Percentiles rank a stretch among this genome's conserved stretches.
phyloP scores from a whole-genome alignment of 2,888 invertebrate species.

The Leucoma salicis region DNA sequence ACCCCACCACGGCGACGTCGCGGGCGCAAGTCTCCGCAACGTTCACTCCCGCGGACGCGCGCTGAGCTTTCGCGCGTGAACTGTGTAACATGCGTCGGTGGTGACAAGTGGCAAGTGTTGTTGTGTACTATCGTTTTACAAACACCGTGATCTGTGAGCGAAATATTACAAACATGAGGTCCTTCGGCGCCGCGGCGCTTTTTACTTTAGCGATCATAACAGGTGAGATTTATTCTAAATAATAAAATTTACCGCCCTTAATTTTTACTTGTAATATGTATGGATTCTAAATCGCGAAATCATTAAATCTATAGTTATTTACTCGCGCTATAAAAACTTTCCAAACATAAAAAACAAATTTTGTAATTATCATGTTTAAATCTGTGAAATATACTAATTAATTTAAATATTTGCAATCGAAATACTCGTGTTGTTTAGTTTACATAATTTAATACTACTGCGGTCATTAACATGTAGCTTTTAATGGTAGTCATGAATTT shows the following conservation, averaged over 20 bases:
- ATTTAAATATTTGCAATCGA: slow-evolving; percentile 20
- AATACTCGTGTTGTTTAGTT: slow-evolving; percentile 3
- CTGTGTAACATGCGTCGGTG: slow-evolving; percentile 70
- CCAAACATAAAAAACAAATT: slow-evolving; percentile 1
- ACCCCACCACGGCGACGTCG: slow-evolving; percentile 45
- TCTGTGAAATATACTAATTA: slow-evolving; percentile 5
- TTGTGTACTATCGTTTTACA: slow-evolving; percentile 53
- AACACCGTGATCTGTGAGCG: slow-evolving; percentile 51
- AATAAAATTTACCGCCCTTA: not conserved
- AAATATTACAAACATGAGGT: slow-evolving; percentile 57
- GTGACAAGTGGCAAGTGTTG: slow-evolving; percentile 71
- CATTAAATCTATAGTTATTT: slow-evolving; percentile 19
- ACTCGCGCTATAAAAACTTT: too few species aligned
- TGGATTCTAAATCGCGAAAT: slow-evolving; percentile 13
- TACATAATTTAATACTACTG: slow-evolving; percentile 12
- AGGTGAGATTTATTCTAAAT: slow-evolving; percentile 42
- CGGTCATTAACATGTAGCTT: slow-evolving; percentile 32
- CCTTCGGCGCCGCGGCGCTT: slow-evolving; percentile 62
- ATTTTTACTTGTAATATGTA: not conserved
- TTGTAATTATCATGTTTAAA: slow-evolving; percentile 1
- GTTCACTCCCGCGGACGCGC: slow-evolving; percentile 65
- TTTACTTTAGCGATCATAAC: slow-evolving; percentile 60
- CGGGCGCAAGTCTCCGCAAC: slow-evolving; percentile 32
- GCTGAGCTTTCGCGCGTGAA: slow-evolving; percentile 71
- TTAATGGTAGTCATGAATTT: slow-evolving; percentile 33